phyloP scores from a whole-genome alignment of 37 sponge, comb jelly and placozoan species.

The Bolinopsis microptera region DNA sequence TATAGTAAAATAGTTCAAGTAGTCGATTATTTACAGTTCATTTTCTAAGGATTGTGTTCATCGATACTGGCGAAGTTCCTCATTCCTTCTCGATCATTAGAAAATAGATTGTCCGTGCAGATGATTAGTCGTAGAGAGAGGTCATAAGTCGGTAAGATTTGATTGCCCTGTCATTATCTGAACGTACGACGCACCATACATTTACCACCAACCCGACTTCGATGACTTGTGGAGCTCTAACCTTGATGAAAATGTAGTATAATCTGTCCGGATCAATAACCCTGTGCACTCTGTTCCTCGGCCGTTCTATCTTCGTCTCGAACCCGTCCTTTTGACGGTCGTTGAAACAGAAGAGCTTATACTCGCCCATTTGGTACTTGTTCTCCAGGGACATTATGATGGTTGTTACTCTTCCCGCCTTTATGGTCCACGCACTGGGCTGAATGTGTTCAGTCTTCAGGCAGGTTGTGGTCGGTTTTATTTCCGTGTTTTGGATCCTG shows the following conservation, averaged over 20 bases:
- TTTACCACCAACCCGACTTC: background rate
- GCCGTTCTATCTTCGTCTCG: conserved; percentile 19
- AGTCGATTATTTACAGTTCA: too few species aligned
- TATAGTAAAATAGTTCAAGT: too few species aligned
- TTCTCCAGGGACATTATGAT: conserved; percentile 57
- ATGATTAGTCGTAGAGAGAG: background rate
- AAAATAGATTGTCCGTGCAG: too few species aligned
- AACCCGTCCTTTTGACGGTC: conserved; percentile 27
- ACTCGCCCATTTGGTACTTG: background rate
- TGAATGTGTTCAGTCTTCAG: background rate
- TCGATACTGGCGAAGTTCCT: too few species aligned
- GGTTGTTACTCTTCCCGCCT: background rate
- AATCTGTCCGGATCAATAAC: background rate
- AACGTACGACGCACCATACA: background rate
- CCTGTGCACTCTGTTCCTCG: background rate
- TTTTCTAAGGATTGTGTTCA: too few species aligned
- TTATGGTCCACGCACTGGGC: background rate
- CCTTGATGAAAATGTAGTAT: conserved; percentile 64
- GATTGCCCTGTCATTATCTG: background rate
- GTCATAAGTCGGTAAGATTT: conserved; percentile 6
- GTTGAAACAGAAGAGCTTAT: background rate
- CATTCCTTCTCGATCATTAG: too few species aligned
- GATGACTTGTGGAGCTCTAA: background rate
- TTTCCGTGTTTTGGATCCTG: conserved; percentile 30
- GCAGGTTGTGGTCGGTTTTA: background rate